Base-by-base conservation (phyloP, 1,140 invertebrate species). In the Stegodyphus dumicola region DNA sequence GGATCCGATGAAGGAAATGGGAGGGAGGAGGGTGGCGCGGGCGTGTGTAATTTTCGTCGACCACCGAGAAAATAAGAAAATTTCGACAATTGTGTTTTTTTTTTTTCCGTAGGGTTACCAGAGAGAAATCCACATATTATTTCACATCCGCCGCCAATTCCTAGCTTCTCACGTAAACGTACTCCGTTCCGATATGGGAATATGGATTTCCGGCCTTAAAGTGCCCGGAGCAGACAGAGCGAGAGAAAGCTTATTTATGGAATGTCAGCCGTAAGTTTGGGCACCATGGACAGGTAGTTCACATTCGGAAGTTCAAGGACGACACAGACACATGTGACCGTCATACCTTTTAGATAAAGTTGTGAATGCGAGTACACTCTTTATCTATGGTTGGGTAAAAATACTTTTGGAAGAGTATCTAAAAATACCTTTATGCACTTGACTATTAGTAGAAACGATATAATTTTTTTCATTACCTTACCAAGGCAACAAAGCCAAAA, bases 21-120 rank as follows among this genome's bases (percentile, higher is more conserved):
- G 75, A 17, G n/a, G n/a, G n/a, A 67, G 65, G 17, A 17, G 5
- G 11, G 65, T n/a, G 17, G 7, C 15, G 9, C 10, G 17, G 78
- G 52, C 67, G 67, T 80, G 56, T 67, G 74, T 85, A 76, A 85
- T 85, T 85, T 85, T 76, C 81, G 64, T 85, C 81, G 67, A 76
- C 81, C 73, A 65, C 33, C 64, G 64, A 76, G 17, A 70, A 83
- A 85, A 77, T 81, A 73, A 73, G 78, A 73, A 73, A 73, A 81
- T 81, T 77, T 83, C 70, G 53, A 70, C 74, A 66, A 85, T 76
- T 75, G 81, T 56, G 51, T 74, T 76, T 53, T 76, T 48, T 75
- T 80, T 80, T 9, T 7, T 53, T 6, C 54, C 51, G 53, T 53
- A 69, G 81, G 74, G 73, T 75, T 85, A 67, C 73, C 64, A 17